Evolutionary conservation across 2,888 invertebrate species (phyloP).

Genomic region (Drosophila phalerata): DNA sequence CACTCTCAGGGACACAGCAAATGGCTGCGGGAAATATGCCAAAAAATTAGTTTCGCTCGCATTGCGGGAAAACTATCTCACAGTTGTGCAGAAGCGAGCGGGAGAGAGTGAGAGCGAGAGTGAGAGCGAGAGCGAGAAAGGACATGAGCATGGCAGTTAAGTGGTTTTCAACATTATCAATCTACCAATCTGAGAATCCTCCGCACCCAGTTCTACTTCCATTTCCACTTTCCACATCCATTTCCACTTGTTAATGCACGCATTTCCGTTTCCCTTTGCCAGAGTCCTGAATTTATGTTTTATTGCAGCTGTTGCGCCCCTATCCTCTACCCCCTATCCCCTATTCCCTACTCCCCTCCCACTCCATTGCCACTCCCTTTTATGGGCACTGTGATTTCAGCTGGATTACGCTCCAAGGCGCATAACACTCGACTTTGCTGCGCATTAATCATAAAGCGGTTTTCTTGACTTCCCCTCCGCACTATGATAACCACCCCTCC

Average conservation of each 20-base stretch:
- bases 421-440: constrained; percentile 63
- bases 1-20: constrained; percentile 64
- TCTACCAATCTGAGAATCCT: constrained; percentile 9
- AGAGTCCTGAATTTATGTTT: constrained; percentile 65
- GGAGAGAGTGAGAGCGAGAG: neutral
- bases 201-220: neutral
- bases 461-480: constrained; percentile 45
- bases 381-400: constrained; percentile 74
- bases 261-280: constrained; percentile 66
- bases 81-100: neutral
- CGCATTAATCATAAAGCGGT: constrained; percentile 76
- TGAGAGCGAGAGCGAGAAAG: constrained; percentile 13
- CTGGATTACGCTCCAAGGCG: constrained; percentile 66
- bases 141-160: constrained; percentile 49
- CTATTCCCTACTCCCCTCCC: neutral
- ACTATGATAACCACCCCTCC: neutral
- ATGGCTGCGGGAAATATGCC: constrained; percentile 71
- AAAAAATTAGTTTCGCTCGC: constrained; percentile 55
- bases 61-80: constrained; percentile 54
- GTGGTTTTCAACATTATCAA: constrained; percentile 65
- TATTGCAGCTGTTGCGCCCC: constrained; percentile 67
- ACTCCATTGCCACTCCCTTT: constrained; percentile 29
- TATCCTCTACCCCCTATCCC: neutral
- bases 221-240: neutral
- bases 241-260: constrained; percentile 65